Percentiles rank a stretch among this genome's conserved stretches.
Conservation (phyloP, 2,797 vertebrate species). For the Lateolabrax maculatus region DNA sequence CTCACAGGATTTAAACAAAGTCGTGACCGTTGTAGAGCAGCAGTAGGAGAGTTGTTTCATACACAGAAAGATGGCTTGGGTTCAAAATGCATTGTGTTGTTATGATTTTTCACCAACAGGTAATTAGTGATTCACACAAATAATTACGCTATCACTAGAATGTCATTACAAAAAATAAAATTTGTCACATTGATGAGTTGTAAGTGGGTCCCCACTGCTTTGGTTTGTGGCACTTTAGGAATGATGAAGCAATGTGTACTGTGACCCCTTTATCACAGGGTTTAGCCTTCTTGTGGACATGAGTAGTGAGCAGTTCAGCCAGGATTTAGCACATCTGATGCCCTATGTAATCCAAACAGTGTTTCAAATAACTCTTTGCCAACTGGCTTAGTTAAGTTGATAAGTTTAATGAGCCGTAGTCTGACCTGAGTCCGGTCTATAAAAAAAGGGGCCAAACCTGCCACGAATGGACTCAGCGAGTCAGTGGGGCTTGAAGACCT, state of each 20-base stretch:
- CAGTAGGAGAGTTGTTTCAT: not conserved
- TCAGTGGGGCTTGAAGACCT: not conserved
- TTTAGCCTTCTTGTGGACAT: not conserved
- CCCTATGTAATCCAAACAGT: too few relatives aligned
- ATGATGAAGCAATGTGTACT: not conserved
- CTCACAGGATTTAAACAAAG: conserved; percentile 13
- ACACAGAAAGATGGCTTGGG: not conserved
- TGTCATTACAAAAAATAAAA: too few relatives aligned
- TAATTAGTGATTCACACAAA: not conserved
- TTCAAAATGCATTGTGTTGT: not conserved
- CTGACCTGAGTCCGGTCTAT: too few relatives aligned
- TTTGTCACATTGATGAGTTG: too few relatives aligned
- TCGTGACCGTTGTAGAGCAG: conserved; percentile 35
- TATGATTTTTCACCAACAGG: too few relatives aligned
- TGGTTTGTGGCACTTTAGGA: not conserved
- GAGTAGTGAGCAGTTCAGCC: not conserved
- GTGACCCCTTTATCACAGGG: not conserved
- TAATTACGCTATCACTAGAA: not conserved
- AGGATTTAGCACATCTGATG: too few relatives aligned
- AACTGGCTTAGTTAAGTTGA: too few relatives aligned
- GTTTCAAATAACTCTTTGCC: too few relatives aligned
- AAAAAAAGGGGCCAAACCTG: too few relatives aligned
- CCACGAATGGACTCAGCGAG: too few relatives aligned
- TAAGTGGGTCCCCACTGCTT: too few relatives aligned
- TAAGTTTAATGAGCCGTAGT: too few relatives aligned